A percentile compares a stretch with the other conserved stretches of the same genome.
These are phyloP conservation scores for Penaeus japonicus DNA, from an alignment of 1,140 invertebrate genomes.

Conservation along the genomic window DNA sequence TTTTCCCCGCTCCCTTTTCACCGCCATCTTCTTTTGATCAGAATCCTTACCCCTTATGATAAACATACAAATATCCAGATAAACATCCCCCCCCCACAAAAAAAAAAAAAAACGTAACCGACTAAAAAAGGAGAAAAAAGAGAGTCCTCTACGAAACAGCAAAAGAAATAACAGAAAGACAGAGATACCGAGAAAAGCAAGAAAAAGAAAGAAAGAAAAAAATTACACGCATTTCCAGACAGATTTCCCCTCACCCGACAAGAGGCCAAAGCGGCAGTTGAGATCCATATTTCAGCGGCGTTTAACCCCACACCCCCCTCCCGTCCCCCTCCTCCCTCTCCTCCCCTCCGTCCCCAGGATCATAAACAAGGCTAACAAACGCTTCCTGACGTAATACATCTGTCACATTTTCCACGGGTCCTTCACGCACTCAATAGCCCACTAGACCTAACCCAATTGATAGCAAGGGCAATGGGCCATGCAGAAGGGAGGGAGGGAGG, in stretches of 20 bases:
- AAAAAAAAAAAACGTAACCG: neutral
- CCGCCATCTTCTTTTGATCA: too few species aligned
- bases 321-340: neutral
- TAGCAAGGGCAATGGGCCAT: conserved; percentile 51
- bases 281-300: neutral
- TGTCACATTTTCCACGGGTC: conserved; percentile 55
- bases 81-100: neutral
- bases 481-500: neutral
- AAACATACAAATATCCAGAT: too few species aligned
- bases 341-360: neutral
- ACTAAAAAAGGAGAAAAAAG: too few species aligned
- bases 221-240: too few species aligned
- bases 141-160: neutral
- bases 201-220: too few species aligned
- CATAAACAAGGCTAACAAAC: conserved; percentile 53
- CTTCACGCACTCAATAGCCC: conserved; percentile 51
- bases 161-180: neutral
- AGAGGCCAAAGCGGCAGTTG: too few species aligned
- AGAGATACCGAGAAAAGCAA: too few species aligned
- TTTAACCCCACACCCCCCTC: neutral
- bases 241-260: neutral
- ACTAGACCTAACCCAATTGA: conserved; percentile 57
- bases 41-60: too few species aligned
- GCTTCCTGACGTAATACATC: conserved; percentile 52
- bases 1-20: too few species aligned